A percentile compares a stretch with the other conserved stretches of the same genome.
Conservation (phyloP, 1,140 invertebrate species). For the Dysdera silvatica region DNA sequence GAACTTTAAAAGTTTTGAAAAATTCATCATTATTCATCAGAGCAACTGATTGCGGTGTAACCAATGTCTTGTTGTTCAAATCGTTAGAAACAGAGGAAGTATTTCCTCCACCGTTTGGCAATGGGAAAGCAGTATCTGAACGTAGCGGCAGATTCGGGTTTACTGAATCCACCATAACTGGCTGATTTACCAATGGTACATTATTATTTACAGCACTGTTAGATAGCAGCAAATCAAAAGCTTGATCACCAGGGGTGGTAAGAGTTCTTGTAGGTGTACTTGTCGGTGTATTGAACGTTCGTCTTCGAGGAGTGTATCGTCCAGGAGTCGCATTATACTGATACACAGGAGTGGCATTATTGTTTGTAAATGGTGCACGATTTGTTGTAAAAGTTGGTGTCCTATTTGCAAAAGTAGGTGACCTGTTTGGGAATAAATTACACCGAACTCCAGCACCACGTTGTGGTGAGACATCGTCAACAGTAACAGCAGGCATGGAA, state of each 20-base stretch:
- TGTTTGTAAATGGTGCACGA: background rate
- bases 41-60: too few species aligned
- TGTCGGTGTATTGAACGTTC: too few species aligned
- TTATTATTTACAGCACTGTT: too few species aligned
- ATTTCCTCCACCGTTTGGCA: background rate
- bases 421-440: background rate
- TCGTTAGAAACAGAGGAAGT: constrained; percentile 2
- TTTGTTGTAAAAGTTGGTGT: background rate
- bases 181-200: too few species aligned
- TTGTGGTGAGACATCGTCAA: background rate
- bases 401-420: background rate
- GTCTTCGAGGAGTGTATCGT: too few species aligned
- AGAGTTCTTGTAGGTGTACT: too few species aligned
- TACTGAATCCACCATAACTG: background rate
- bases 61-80: too few species aligned
- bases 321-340: too few species aligned
- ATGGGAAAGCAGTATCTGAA: background rate
- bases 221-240: too few species aligned
- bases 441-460: background rate
- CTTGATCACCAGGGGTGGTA: too few species aligned
- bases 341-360: too few species aligned
- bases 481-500: background rate
- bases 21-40: constrained; percentile 14
- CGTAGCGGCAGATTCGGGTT: background rate
- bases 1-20: background rate